Evolutionary conservation across 2,113 vertebrate species (phyloP), one percentile per base, ranked within the genome.

Genomic region (Myocastor coypus): DNA sequence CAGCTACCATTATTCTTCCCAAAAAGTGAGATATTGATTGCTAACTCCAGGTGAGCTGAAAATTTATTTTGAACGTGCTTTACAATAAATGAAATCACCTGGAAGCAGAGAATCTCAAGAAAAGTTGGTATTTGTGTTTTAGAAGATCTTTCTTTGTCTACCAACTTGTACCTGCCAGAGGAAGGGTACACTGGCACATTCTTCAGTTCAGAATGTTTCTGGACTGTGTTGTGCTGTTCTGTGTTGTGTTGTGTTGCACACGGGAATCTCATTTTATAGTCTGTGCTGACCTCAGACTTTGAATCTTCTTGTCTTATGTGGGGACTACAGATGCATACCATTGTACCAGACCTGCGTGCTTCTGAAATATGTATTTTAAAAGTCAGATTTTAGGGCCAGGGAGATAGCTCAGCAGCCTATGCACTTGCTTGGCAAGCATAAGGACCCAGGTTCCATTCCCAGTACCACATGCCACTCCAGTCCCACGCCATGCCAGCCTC

Each of bases 31-130:
- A 6, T 57, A 61, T 77, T 87, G 71, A 69, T 87, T 86, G 68
- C 59, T 81, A 61, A 87, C 77, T 80, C 50, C 32, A 32, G 2
- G 30, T 69, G 37, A 89, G 6, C 11, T 81, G 13, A 10, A 71
- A 71, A 93, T 71, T 66, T 82, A 64, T 82, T 96, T 94, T 90
- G 32, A 92, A 91, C 71, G 81, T 24, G 37, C 28, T 86, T 91
- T 82, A 77, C 1, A 85, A 42, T 90, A 77, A 63, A 10, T 77
- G 14, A 84, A 83, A 34, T 77, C 64, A 81, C 64, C n/a, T 82
- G 16, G 59, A 95, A 82, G 4, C 85, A 2, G 68, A 22, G 40
- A 68, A 7, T 85, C 8, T 6, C 34, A 89, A 87, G 63, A 77
- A 93, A 94, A 83, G 34, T 5, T 37, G 80, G 66, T 64, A 13